Evolutionary conservation across 2,888 invertebrate genomes (phyloP).

Genomic region (Cantharis lateralis): DNA sequence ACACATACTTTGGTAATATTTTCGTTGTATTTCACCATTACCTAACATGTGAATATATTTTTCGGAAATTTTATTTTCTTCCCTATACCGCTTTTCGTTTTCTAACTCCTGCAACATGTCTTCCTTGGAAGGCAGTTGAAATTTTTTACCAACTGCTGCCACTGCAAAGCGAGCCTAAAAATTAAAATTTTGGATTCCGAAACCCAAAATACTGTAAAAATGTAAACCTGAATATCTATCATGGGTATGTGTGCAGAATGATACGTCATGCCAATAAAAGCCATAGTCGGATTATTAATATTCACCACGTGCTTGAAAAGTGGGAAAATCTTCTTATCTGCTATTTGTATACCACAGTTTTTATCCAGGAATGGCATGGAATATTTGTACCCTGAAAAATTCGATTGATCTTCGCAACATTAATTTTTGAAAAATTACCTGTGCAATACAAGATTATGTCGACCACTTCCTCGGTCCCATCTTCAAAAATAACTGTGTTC

Average conservation of each 20-base stretch:
- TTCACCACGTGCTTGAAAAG: conserved; percentile 88
- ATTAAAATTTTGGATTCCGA: background rate
- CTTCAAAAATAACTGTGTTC: conserved; percentile 63
- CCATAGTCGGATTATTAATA: conserved; percentile 78
- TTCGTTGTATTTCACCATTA: background rate
- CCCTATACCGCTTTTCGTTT: conserved; percentile 62
- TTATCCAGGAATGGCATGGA: conserved; percentile 59
- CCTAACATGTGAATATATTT: background rate
- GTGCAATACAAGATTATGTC: conserved; percentile 76
- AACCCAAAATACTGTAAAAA: background rate
- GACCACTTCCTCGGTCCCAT: conserved; percentile 63
- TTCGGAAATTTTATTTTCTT: conserved; percentile 57
- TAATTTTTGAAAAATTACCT: conserved; percentile 56
- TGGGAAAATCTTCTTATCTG: conserved; percentile 80
- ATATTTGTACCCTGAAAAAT: conserved; percentile 58
- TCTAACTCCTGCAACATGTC: conserved; percentile 66
- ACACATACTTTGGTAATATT: background rate
- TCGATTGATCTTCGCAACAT: background rate
- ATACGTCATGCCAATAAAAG: conserved; percentile 79
- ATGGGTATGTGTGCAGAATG: conserved; percentile 65
- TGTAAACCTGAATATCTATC: conserved; percentile 2
- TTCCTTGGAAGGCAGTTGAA: conserved; percentile 64
- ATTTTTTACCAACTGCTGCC: conserved; percentile 61
- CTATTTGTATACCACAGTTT: conserved; percentile 71
- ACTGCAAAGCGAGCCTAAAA: conserved; percentile 65